A percentile compares a stretch with the other conserved stretches of the same genome.
phyloP scores from a whole-genome alignment of 2,113 vertebrate genomes.

The Platichthys flesus region DNA sequence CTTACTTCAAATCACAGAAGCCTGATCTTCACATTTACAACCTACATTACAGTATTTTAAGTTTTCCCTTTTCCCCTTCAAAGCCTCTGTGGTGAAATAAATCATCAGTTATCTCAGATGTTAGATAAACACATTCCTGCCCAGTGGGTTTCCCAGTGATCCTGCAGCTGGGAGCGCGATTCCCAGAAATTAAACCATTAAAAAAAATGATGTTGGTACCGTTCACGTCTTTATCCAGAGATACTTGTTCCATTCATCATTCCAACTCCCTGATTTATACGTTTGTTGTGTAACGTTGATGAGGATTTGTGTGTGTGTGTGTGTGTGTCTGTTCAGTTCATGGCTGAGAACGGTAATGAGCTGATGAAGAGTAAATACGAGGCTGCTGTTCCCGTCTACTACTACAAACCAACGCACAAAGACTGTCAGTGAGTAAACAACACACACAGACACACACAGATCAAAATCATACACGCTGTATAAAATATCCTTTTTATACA shows the following conservation, averaged over 20 bases:
- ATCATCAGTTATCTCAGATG: too few relatives aligned
- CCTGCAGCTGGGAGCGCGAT: background rate
- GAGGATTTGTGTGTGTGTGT: background rate
- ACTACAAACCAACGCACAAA: slow-evolving; percentile 87
- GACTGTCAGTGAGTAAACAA: slow-evolving; percentile 86
- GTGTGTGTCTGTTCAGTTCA: slow-evolving; percentile 79
- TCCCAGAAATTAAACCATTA: slow-evolving; percentile 1
- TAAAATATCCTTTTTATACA: background rate
- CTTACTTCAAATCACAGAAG: too few relatives aligned
- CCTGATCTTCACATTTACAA: too few relatives aligned
- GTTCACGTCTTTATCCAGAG: background rate
- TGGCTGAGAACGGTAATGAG: slow-evolving; percentile 86
- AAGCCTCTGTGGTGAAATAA: too few relatives aligned
- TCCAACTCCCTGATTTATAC: background rate
- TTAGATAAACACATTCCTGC: too few relatives aligned
- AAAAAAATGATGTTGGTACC: background rate
- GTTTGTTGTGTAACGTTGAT: background rate
- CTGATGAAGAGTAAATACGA: slow-evolving; percentile 85
- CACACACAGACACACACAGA: background rate
- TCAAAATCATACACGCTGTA: background rate
- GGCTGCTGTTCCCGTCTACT: slow-evolving; percentile 88
- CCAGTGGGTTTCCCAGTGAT: too few relatives aligned
- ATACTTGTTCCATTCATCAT: slow-evolving; percentile 8
- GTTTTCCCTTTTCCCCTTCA: too few relatives aligned
- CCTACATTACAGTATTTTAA: too few relatives aligned